Base-by-base conservation (phyloP, 2,113 vertebrate species). In the Takifugu bimaculatus region DNA sequence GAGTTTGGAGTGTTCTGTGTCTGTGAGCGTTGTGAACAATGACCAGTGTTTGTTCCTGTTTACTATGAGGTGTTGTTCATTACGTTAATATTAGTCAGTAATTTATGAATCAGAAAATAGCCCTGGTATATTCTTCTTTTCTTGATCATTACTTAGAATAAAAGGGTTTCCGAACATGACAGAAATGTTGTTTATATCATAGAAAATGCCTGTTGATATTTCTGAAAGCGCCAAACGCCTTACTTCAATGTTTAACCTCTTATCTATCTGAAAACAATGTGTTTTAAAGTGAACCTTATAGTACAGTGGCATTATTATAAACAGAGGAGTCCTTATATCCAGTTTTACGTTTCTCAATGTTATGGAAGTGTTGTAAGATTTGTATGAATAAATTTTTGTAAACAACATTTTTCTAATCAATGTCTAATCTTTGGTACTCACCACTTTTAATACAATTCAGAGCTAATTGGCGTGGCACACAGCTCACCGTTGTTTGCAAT, bases 351-450 rank as follows among this genome's bases (percentile, higher is more conserved):
- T 96, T 94, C 93, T 94, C 94, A 95, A 93, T 98, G 96, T 98
- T 92, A 83, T 91, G 75, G 80, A 90, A 90, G 93, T 97, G 93
- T 92, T 98, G 95, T 96, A 96, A 94, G 93, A 93, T 97, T 98
- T 98, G 95, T 97, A 98, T 99, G 92, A 98, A 98, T 99, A 97
- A 97, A 98, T 96, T 98, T 97, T 89, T 98, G 92, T 96, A 98
- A 96, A 95, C 95, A 92, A 91, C 88, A 91, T 88, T 93, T 20
- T 93, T 68, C 87, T 72, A 82, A 90, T 86, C 66, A 72, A 89
- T 88, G 96, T 97, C 94, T 97, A 96, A 92, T 98, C 93, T 93
- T 97, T 96, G 91, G 86, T 89, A 87, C 66, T 60, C 66, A 71
- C 60, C 50, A n/a, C 51, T 43, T 10, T 54, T 26, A n/a, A 53